Conservation (phyloP, 1,140 invertebrate genomes). For the Drosophila jambulina region DNA sequence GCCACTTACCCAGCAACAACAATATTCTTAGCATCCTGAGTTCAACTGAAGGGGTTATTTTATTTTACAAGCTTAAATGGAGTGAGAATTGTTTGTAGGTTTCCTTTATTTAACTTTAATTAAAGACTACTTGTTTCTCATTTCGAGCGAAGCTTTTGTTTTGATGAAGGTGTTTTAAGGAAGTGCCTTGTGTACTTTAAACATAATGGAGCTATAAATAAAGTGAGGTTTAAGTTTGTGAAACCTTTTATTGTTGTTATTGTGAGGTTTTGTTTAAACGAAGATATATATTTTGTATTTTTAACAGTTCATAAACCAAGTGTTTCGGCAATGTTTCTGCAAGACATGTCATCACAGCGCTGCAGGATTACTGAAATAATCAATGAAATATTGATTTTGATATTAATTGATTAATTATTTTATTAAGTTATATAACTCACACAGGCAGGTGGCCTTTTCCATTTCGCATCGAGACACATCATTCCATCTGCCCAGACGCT, state of each 20-base stretch:
- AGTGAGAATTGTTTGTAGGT: not conserved
- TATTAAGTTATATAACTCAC: conserved; percentile 4
- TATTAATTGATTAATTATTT: not conserved
- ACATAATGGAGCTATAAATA: not conserved
- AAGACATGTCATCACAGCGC: conserved; percentile 41
- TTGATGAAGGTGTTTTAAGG: not conserved
- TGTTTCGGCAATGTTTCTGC: conserved; percentile 25
- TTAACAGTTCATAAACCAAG: conserved; percentile 1
- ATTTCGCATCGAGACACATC: conserved; percentile 42
- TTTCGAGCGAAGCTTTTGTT: conserved; percentile 5
- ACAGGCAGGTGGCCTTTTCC: conserved; percentile 42
- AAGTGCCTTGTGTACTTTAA: not conserved
- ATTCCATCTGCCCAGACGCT: conserved; percentile 28
- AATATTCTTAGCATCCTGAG: conserved; percentile 13
- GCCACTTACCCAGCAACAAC: conserved; percentile 23
- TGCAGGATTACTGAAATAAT: conserved; percentile 15
- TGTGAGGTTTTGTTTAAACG: not conserved
- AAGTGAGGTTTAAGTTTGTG: not conserved
- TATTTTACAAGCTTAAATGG: not conserved
- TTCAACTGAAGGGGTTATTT: conserved; percentile 1
- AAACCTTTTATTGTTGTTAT: not conserved
- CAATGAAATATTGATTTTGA: not conserved
- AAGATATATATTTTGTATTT: not conserved
- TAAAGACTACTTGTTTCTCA: not conserved
- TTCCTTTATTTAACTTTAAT: conserved; percentile 14